A percentile compares a stretch with the other conserved stretches of the same genome.
phyloP scores from a whole-genome alignment of 1,140 invertebrate genomes.

The Drosophila bipectinata region DNA sequence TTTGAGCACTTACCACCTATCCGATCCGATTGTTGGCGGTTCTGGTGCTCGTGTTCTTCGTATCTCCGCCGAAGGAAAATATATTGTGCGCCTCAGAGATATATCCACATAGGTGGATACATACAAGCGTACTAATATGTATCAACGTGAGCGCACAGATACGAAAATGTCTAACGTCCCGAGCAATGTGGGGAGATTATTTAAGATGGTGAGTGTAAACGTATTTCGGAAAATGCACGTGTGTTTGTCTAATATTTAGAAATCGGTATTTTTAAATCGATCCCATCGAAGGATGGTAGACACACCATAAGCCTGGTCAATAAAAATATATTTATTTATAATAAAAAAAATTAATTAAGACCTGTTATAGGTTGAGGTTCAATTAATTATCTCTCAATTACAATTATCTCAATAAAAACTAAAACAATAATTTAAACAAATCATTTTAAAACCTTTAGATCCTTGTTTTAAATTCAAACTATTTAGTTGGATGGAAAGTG shows the following conservation, averaged over 20 bases:
- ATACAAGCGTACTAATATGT: conserved; percentile 12
- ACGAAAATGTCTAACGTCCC: conserved; percentile 18
- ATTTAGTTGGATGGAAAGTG: conserved; percentile 5
- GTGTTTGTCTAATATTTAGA: conserved; percentile 59
- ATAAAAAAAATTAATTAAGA: no score
- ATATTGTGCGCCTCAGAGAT: conserved; percentile 24
- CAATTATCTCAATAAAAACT: no score
- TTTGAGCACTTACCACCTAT: conserved; percentile 78
- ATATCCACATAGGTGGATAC: conserved; percentile 27
- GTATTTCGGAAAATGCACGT: conserved; percentile 52
- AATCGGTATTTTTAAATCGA: conserved; percentile 50
- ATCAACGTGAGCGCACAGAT: conserved; percentile 35
- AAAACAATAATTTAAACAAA: no score
- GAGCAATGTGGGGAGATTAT: conserved; percentile 44
- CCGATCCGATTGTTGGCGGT: conserved; percentile 53
- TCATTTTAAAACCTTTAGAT: no score
- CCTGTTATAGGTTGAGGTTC: no score
- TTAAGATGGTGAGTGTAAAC: conserved; percentile 32
- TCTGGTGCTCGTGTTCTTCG: conserved; percentile 33
- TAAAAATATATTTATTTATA: background rate
- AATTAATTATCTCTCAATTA: no score
- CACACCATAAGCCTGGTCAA: conserved; percentile 24
- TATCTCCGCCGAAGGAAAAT: conserved; percentile 44
- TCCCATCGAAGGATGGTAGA: conserved; percentile 19
- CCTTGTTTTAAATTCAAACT: no score